Conservation (phyloP, 2,113 vertebrate genomes). For the Nyctereutes procyonoides region DNA sequence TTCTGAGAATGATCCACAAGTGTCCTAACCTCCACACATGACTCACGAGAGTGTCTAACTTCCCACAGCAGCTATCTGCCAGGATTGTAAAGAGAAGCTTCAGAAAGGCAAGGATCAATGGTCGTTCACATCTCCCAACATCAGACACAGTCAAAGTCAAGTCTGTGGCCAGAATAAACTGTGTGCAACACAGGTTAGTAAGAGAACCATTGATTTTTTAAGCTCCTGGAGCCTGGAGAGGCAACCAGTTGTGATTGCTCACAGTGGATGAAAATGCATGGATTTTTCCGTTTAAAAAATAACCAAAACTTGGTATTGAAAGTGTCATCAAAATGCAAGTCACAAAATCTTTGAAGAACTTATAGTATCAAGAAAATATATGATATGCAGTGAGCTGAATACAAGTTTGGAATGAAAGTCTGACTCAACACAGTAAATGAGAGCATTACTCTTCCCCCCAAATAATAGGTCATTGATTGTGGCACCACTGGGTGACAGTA, state of each 20-base stretch:
- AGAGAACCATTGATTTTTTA: not conserved
- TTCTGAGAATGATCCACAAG: too few species aligned
- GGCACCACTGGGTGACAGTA: not conserved
- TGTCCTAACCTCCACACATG: too few species aligned
- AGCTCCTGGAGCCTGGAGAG: not conserved
- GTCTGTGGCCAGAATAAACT: not conserved
- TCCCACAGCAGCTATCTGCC: not conserved
- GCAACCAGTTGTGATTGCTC: not conserved
- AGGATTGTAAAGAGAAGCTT: not conserved
- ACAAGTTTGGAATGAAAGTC: not conserved
- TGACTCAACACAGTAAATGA: not conserved
- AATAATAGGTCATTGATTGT: rapidly evolving
- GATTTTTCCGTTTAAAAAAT: slow-evolving; percentile 8
- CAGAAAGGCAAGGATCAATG: not conserved
- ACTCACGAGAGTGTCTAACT: not conserved
- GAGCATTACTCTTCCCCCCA: not conserved
- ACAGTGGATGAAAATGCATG: not conserved
- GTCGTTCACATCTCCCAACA: not conserved
- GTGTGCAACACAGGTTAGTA: too few species aligned
- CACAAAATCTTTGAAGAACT: not conserved
- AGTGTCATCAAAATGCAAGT: not conserved
- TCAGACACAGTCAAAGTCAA: too few species aligned
- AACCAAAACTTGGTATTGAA: not conserved
- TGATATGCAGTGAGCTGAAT: not conserved
- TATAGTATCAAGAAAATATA: not conserved